phyloP scores from a whole-genome alignment of 1,140 invertebrate species.

The Calycopis cecrops region DNA sequence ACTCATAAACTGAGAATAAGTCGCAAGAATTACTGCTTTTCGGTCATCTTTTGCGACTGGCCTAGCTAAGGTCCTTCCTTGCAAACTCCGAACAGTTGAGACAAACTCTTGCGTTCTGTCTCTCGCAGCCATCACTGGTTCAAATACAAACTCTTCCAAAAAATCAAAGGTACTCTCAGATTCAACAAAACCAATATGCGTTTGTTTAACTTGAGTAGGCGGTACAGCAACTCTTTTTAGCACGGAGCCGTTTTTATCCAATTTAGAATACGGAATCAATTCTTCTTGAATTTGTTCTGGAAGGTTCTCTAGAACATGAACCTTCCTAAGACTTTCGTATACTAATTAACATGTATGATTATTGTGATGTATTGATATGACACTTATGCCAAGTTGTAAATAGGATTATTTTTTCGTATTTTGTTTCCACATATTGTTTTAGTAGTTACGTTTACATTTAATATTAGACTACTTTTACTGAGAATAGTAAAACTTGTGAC shows the following conservation, averaged over 20 bases:
- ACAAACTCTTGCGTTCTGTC: constrained; percentile 96
- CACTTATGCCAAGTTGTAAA: too few species aligned
- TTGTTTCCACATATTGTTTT: too few species aligned
- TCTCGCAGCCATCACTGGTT: constrained; percentile 87
- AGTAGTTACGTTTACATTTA: too few species aligned
- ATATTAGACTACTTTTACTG: too few species aligned
- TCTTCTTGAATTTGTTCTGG: constrained; percentile 44
- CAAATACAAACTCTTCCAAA: constrained; percentile 60
- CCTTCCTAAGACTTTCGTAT: too few species aligned
- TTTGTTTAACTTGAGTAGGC: constrained; percentile 24
- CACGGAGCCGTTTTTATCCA: constrained; percentile 60
- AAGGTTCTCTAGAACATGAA: too few species aligned
- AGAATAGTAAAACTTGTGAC: too few species aligned
- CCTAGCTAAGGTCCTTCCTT: constrained; percentile 83
- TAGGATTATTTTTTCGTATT: too few species aligned
- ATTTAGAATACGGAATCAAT: constrained; percentile 62
- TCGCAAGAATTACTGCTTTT: constrained; percentile 85
- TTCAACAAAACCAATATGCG: constrained; percentile 21
- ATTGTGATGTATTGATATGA: too few species aligned
- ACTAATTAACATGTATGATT: too few species aligned
- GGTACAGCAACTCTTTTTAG: constrained; percentile 10
- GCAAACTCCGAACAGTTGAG: constrained; percentile 92
- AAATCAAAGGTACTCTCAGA: constrained; percentile 54
- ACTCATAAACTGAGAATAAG: constrained; percentile 96
- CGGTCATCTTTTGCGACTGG: constrained; percentile 81